phyloP scores from a whole-genome alignment of 2,888 invertebrate species.

The Cephonodes hylas region DNA sequence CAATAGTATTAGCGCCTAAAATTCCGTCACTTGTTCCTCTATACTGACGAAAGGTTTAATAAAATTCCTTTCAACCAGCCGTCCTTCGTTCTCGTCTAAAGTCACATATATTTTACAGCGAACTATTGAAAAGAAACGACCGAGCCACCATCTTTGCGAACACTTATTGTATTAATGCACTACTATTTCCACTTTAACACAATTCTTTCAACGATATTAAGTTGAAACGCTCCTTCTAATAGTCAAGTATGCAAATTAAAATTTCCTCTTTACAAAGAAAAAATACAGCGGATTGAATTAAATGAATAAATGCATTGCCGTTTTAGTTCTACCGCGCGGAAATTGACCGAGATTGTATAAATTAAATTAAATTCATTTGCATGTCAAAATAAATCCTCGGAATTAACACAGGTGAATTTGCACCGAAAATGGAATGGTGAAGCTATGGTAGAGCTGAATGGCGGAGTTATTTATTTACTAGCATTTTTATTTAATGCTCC shows the following conservation, averaged over 20 bases:
- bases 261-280: slow-evolving; percentile 10
- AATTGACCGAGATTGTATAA: slow-evolving; percentile 16
- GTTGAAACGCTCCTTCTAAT: slow-evolving; percentile 17
- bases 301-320: slow-evolving; percentile 28
- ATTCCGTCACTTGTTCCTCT: no score
- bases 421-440: background rate
- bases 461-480: no score
- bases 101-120: background rate
- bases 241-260: slow-evolving; percentile 21
- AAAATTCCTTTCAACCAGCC: background rate
- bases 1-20: no score
- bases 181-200: background rate
- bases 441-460: background rate
- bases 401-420: background rate
- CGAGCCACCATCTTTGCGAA: background rate
- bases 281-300: slow-evolving; percentile 20
- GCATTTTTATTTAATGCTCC: no score
- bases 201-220: background rate
- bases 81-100: background rate
- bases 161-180: background rate
- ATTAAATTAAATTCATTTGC: background rate
- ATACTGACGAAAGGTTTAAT: background rate
- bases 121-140: background rate
- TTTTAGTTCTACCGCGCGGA: slow-evolving; percentile 15
- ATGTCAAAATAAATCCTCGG: background rate